A percentile compares a stretch with the other conserved stretches of the same genome.
phyloP scores from a whole-genome alignment of 2,888 invertebrate genomes.

The Xanthia icteritia region DNA sequence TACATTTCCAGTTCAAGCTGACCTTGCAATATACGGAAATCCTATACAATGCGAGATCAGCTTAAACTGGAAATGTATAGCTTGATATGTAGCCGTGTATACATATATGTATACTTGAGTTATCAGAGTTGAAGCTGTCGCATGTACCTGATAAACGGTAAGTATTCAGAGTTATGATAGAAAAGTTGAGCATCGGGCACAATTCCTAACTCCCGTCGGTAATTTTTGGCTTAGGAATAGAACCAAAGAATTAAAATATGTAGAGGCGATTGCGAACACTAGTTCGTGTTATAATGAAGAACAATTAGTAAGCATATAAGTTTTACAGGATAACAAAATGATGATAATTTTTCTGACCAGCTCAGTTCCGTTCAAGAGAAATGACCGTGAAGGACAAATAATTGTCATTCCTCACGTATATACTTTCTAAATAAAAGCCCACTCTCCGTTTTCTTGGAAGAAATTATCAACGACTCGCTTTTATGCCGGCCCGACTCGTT shows the following conservation, averaged over 20 bases:
- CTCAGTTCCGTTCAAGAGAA: constrained; percentile 25
- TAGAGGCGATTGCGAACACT: too few species aligned
- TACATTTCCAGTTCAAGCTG: too few species aligned
- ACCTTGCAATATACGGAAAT: too few species aligned
- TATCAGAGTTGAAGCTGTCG: neutral
- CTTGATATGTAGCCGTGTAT: too few species aligned
- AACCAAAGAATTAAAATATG: neutral
- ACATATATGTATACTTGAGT: neutral
- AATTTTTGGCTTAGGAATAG: neutral
- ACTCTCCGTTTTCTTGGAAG: constrained; percentile 76
- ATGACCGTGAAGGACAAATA: constrained; percentile 48
- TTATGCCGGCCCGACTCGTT: constrained; percentile 63
- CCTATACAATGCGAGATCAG: too few species aligned
- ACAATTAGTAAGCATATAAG: neutral
- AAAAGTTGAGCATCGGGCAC: neutral
- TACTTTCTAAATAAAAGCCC: constrained; percentile 50
- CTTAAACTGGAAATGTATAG: too few species aligned
- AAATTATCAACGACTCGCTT: constrained; percentile 70
- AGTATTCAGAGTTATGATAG: too few species aligned
- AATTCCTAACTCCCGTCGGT: neutral
- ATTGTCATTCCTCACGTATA: constrained; percentile 26
- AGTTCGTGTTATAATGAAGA: neutral
- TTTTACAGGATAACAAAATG: neutral
- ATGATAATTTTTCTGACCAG: neutral
- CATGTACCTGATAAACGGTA: neutral